Evolutionary conservation across 1,140 invertebrate species (phyloP).

Genomic region (Ceratitis capitata): DNA sequence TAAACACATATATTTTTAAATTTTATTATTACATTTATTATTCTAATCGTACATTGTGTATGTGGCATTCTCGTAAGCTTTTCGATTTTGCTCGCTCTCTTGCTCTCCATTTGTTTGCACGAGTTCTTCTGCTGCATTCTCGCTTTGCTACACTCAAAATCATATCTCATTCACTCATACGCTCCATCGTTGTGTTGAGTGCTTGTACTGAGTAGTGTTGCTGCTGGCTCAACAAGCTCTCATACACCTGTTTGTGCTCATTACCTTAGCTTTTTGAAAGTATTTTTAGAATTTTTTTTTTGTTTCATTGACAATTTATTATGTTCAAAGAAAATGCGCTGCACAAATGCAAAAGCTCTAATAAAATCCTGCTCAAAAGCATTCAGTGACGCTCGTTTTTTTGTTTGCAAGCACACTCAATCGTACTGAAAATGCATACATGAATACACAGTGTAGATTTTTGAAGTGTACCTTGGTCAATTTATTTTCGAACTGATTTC

Average conservation of each 20-base stretch:
- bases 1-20: not conserved
- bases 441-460: too few relatives aligned
- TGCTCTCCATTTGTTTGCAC: not conserved
- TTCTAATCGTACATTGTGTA: not conserved
- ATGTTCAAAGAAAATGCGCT: not conserved
- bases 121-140: not conserved
- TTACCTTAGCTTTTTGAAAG: not conserved
- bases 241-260: not conserved
- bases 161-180: not conserved
- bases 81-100: not conserved
- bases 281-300: not conserved
- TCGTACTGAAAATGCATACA: too few relatives aligned
- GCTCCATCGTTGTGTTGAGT: too few relatives aligned
- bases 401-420: not conserved
- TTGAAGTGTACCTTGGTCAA: too few relatives aligned
- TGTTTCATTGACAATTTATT: not conserved
- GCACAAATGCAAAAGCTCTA: not conserved
- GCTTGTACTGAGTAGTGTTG: too few relatives aligned
- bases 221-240: not conserved
- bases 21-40: not conserved
- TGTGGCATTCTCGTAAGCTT: conserved; percentile 22
- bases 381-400: not conserved
- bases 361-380: not conserved
- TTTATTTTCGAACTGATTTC: too few relatives aligned
- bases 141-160: not conserved